Conservation (phyloP, 2,888 invertebrate species). For the Mythimna ferrago region DNA sequence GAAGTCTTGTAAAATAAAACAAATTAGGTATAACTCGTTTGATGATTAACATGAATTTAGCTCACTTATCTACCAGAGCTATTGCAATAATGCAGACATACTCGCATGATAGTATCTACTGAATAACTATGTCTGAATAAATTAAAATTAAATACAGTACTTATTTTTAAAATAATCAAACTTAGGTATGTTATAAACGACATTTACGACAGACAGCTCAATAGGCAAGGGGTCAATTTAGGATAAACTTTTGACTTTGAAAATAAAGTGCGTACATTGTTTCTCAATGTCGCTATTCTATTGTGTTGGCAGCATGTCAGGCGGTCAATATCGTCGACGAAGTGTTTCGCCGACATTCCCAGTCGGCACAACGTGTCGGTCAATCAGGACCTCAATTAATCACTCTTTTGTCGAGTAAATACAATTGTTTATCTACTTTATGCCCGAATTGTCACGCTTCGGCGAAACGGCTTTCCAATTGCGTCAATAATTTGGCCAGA, state of each 20-base stretch:
- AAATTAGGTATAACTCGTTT: too few species aligned
- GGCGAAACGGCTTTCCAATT: slow-evolving; percentile 64
- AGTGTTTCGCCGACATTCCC: slow-evolving; percentile 38
- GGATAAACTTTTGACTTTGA: slow-evolving; percentile 32
- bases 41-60: too few species aligned
- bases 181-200: neutral
- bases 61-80: too few species aligned
- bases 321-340: slow-evolving; percentile 32
- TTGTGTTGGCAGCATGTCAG: slow-evolving; percentile 55
- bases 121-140: neutral
- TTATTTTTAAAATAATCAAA: too few species aligned
- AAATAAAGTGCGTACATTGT: slow-evolving; percentile 22
- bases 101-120: too few species aligned
- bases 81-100: too few species aligned
- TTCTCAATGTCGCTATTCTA: slow-evolving; percentile 34
- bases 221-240: slow-evolving; percentile 19
- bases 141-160: neutral
- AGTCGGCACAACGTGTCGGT: slow-evolving; percentile 47
- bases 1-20: slow-evolving; percentile 1
- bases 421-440: slow-evolving; percentile 62
- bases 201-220: neutral
- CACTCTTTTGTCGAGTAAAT: slow-evolving; percentile 55
- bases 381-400: slow-evolving; percentile 61
- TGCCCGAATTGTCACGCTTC: slow-evolving; percentile 52
- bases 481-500: slow-evolving; percentile 77